phyloP scores from a whole-genome alignment of 2,113 vertebrate genomes.

The Macaca nemestrina region DNA sequence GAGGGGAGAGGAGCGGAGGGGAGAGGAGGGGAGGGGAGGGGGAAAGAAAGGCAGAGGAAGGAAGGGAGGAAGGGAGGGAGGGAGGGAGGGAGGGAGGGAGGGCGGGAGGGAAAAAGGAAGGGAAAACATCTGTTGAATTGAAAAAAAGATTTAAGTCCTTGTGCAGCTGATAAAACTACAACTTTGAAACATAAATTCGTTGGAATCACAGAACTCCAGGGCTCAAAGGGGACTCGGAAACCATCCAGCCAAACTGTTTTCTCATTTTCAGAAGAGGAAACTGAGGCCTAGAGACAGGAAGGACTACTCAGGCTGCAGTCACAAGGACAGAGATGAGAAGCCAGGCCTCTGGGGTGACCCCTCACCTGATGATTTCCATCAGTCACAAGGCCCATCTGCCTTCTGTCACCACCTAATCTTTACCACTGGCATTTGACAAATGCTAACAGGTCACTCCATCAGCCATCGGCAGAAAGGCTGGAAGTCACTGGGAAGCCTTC shows the following conservation, averaged over 20 bases:
- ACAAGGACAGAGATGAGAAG: neutral
- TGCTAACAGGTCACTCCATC: neutral
- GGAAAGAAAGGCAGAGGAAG: no score
- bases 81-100: rapidly evolving
- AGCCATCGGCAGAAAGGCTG: neutral
- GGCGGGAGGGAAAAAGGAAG: no score
- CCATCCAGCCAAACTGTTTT: neutral
- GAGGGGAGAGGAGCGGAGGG: no score
- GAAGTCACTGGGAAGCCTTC: neutral
- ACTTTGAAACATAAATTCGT: neutral
- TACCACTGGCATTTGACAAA: neutral
- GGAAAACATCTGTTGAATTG: neutral
- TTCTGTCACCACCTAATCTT: neutral
- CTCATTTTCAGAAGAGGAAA: slow-evolving; percentile 18
- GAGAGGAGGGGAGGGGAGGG: no score
- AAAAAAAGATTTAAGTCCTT: neutral
- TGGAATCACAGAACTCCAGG: neutral
- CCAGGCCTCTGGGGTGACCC: neutral
- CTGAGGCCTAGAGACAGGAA: neutral
- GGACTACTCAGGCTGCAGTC: neutral
- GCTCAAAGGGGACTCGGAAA: neutral
- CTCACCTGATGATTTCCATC: neutral
- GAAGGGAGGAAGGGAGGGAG: no score
- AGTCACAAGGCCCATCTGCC: neutral
- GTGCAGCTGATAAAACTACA: neutral